These are phyloP conservation scores for Vanacampus margaritifer DNA, from an alignment of 2,113 vertebrate species.

Conservation along the genomic window DNA sequence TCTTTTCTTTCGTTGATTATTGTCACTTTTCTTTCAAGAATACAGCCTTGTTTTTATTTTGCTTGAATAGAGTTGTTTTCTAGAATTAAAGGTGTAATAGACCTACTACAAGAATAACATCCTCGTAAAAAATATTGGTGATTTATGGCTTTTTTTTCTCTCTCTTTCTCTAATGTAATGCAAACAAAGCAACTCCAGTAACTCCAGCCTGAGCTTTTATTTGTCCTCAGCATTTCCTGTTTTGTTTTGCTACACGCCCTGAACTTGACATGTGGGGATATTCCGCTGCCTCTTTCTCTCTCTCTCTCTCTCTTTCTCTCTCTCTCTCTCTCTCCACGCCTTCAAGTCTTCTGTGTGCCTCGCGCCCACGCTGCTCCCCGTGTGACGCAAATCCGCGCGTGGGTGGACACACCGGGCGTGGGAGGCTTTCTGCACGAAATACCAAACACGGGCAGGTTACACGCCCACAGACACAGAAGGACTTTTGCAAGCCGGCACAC, in stretches of 20 bases:
- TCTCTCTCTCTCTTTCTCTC: constrained; percentile 35
- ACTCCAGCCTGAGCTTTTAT: constrained; percentile 22
- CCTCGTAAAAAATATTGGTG: too few relatives aligned
- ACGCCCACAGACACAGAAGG: constrained; percentile 55
- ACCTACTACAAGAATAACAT: neutral
- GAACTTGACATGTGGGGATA: constrained; percentile 76
- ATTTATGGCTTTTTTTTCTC: too few relatives aligned
- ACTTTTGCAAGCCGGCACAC: constrained; percentile 42
- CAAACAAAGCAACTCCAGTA: neutral
- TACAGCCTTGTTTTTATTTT: too few relatives aligned
- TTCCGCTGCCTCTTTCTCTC: constrained; percentile 69
- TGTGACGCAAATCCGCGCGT: constrained; percentile 86
- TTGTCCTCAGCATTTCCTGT: constrained; percentile 35
- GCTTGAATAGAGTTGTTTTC: too few relatives aligned
- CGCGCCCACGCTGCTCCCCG: constrained; percentile 80
- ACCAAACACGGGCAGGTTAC: constrained; percentile 70
- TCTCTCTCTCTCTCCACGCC: constrained; percentile 24
- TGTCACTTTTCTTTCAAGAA: too few relatives aligned
- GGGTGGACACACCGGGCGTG: constrained; percentile 78
- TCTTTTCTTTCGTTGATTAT: too few relatives aligned
- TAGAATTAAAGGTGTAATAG: neutral
- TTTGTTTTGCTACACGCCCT: neutral
- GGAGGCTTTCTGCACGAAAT: constrained; percentile 78
- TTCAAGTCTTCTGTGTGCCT: constrained; percentile 33
- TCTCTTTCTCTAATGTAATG: too few relatives aligned